phyloP scores from a whole-genome alignment of 2,113 vertebrate species.

The Gymnarchus niloticus region DNA sequence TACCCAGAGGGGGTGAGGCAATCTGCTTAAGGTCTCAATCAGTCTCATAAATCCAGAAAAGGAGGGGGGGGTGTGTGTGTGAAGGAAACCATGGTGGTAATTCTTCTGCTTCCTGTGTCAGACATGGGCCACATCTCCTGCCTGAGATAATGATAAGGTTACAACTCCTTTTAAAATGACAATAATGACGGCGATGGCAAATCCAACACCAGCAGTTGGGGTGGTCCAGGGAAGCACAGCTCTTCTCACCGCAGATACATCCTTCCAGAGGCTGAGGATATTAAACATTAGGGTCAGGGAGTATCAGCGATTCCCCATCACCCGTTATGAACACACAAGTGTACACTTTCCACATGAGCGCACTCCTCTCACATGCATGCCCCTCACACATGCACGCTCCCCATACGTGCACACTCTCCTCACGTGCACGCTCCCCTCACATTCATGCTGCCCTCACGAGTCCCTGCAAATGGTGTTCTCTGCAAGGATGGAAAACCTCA shows the following conservation, averaged over 20 bases:
- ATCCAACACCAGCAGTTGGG: not conserved
- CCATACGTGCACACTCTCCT: not conserved
- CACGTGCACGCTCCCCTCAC: not conserved
- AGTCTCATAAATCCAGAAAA: not conserved
- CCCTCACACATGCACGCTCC: not conserved
- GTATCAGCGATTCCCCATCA: not conserved
- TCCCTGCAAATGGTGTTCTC: conserved; percentile 34
- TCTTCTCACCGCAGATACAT: not conserved
- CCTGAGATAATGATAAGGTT: not conserved
- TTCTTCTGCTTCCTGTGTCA: not conserved
- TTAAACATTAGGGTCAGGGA: not conserved
- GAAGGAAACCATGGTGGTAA: not conserved
- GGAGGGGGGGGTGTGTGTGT: not conserved
- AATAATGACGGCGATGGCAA: not conserved
- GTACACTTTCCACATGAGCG: not conserved
- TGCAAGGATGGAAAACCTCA: conserved; percentile 30
- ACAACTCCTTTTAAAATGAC: not conserved
- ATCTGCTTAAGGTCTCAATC: too few relatives aligned
- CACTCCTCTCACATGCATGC: not conserved
- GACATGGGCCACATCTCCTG: not conserved
- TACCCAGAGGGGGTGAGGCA: too few relatives aligned
- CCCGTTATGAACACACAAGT: not conserved
- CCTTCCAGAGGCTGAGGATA: not conserved
- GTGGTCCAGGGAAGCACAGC: not conserved
- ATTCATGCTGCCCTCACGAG: conserved; percentile 15